These are phyloP conservation scores for Eupeodes luniger DNA, from an alignment of 2,888 invertebrate genomes.

Conservation along the genomic window DNA sequence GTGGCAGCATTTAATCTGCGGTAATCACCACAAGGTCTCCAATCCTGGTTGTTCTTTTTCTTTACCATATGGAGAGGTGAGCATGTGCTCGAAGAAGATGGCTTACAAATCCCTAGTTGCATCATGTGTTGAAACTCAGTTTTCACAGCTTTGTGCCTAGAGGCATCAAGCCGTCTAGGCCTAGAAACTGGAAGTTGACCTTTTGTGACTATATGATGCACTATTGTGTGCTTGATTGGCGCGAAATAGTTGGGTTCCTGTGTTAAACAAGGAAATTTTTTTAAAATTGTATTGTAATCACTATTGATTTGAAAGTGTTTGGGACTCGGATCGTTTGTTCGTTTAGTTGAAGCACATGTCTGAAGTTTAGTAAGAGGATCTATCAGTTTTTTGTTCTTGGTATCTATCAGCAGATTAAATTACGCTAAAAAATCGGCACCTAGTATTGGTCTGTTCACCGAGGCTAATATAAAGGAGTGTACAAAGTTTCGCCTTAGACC, in stretches of 20 bases:
- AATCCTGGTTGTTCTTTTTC: too few species aligned
- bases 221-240: neutral
- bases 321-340: neutral
- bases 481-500: neutral
- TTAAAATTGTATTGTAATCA: neutral
- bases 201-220: too few species aligned
- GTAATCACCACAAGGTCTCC: too few species aligned
- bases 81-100: neutral
- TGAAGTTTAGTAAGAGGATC: neutral
- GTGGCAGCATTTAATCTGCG: too few species aligned
- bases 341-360: neutral
- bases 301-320: neutral
- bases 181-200: too few species aligned
- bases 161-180: too few species aligned
- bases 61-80: neutral
- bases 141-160: too few species aligned
- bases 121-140: too few species aligned
- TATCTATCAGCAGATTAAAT: neutral
- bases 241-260: neutral
- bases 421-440: conserved; percentile 5
- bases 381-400: neutral
- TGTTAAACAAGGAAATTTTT: neutral
- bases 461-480: neutral
- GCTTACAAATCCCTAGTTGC: neutral
- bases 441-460: neutral